Conservation (phyloP, 1,140 invertebrate genomes). For the Pogonomyrmex californicus region DNA sequence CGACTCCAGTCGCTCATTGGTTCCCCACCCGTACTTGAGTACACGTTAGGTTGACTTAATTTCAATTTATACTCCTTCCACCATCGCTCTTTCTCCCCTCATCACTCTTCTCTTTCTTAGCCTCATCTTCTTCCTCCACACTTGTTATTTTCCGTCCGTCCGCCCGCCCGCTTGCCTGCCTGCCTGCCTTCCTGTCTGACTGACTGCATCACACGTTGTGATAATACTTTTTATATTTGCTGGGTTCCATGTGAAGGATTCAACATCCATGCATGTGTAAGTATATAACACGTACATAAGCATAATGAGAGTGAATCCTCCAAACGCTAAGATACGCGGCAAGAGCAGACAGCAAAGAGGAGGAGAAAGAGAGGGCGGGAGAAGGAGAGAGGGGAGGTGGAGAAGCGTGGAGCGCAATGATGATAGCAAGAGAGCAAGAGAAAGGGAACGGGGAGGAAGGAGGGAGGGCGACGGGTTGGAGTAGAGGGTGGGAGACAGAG, state of each 20-base stretch:
- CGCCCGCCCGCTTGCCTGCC: not conserved
- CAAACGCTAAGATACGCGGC: not conserved
- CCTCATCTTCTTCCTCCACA: slow-evolving; percentile 17
- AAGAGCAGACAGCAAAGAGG: slow-evolving; percentile 12
- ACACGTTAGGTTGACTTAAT: slow-evolving; percentile 75
- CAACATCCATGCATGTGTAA: not conserved
- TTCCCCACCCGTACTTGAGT: slow-evolving; percentile 72
- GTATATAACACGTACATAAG: slow-evolving; percentile 28
- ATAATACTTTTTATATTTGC: slow-evolving; percentile 57
- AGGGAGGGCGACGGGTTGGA: slow-evolving; percentile 23
- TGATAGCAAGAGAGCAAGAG: slow-evolving; percentile 25
- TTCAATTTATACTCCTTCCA: slow-evolving; percentile 72
- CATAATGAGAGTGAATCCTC: slow-evolving; percentile 44
- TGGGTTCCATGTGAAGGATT: slow-evolving; percentile 39
- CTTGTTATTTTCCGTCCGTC: not conserved
- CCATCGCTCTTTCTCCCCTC: not conserved
- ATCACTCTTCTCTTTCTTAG: not conserved
- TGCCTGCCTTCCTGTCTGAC: not conserved
- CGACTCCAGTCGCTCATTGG: slow-evolving; percentile 65
- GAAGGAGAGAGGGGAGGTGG: not conserved
- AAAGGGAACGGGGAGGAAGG: slow-evolving; percentile 31
- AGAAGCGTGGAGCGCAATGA: not conserved
- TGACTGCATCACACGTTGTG: not conserved
- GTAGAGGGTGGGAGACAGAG: slow-evolving; percentile 10
- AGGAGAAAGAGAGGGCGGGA: slow-evolving; percentile 21